These are phyloP conservation scores for Callinectes sapidus DNA, from an alignment of 2,888 invertebrate species.

Conservation along the genomic window DNA sequence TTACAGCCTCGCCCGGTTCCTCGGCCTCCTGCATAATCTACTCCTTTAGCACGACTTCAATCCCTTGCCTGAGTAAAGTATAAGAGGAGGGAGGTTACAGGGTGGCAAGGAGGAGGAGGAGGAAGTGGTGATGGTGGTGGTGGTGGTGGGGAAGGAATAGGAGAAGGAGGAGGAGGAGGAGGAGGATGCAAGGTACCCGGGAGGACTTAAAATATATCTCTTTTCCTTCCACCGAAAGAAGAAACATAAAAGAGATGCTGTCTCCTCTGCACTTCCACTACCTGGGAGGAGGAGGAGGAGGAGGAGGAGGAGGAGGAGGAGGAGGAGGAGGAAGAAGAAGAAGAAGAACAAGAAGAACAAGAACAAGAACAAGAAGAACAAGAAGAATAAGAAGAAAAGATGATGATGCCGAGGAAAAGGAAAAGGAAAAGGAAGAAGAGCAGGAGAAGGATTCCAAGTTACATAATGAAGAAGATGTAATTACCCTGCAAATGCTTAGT, in stretches of 20 bases:
- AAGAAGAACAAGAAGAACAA: not conserved
- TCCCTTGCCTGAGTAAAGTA: constrained; percentile 21
- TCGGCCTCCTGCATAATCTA: constrained; percentile 43
- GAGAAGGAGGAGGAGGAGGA: not conserved
- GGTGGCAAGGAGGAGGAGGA: not conserved
- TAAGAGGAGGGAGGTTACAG: not conserved
- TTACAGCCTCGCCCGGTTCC: constrained; percentile 51
- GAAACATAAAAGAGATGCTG: constrained; percentile 13
- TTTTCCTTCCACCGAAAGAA: not conserved
- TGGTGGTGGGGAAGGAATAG: not conserved
- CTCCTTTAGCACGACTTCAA: constrained; percentile 28
- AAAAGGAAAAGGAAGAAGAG: not conserved
- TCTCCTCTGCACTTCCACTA: constrained; percentile 10
- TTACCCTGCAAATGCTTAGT: constrained; percentile 3
- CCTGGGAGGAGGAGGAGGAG: not conserved
- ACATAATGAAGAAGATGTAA: constrained; percentile 8
- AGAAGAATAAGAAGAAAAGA: not conserved
- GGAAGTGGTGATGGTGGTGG: not conserved
- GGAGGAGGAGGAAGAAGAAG: not conserved
- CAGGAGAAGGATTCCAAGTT: not conserved
- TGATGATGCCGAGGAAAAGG: too few relatives aligned
- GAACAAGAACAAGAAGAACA: not conserved
- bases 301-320: constrained; percentile 37
- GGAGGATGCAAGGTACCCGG: not conserved
- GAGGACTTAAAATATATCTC: constrained; percentile 7